phyloP scores from a whole-genome alignment of 2,888 invertebrate genomes.

The Ferdinandea cuprea region DNA sequence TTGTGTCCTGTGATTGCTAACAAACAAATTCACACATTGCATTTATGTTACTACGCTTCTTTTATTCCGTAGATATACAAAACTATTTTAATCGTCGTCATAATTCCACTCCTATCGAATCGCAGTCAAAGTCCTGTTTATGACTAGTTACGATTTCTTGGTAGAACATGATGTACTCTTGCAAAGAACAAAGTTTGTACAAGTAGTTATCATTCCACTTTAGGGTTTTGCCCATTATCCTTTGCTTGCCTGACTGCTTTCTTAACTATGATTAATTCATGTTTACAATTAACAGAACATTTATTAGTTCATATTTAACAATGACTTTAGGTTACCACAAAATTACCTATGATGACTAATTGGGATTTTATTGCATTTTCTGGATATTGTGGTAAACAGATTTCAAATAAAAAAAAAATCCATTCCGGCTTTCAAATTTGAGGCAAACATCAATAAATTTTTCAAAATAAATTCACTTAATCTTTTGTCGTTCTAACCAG shows the following conservation, averaged over 20 bases:
- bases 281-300: not conserved
- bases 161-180: no score
- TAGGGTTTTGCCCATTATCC: not conserved
- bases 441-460: slow-evolving; percentile 42
- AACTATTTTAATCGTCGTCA: no score
- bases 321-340: not conserved
- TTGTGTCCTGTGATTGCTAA: no score
- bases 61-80: no score
- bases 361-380: not conserved
- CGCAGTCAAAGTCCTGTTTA: no score
- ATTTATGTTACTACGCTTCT: no score
- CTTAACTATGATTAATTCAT: not conserved
- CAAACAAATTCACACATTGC: no score
- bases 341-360: no score
- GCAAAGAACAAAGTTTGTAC: not conserved
- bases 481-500: not conserved
- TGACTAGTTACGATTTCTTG: no score
- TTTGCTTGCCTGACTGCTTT: not conserved
- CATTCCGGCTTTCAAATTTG: not conserved
- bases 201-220: not conserved
- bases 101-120: no score
- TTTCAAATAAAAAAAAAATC: not conserved
- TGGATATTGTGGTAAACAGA: not conserved
- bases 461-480: slow-evolving; percentile 3
- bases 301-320: not conserved